These are phyloP conservation scores for Holothuria scabra DNA, from an alignment of 53 echinoderm and acorn worm genomes.

Conservation along the genomic window DNA sequence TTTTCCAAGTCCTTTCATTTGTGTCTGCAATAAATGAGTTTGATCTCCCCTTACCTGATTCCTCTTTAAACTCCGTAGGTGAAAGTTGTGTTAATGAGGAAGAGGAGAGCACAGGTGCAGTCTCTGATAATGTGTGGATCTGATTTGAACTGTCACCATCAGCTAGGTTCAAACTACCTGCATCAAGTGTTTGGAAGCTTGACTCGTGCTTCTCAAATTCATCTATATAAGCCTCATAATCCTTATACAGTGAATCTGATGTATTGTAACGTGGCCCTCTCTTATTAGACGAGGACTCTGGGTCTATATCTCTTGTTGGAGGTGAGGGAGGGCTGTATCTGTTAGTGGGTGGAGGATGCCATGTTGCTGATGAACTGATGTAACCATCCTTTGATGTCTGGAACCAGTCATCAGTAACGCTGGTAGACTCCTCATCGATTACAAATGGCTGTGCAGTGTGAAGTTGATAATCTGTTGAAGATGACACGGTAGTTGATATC, in stretches of 20 bases:
- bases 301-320: conserved; percentile 61
- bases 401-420: conserved; percentile 13
- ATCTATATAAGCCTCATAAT: background rate
- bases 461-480: conserved; percentile 16
- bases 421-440: conserved; percentile 16
- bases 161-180: too few relatives aligned
- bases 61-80: conserved; percentile 54
- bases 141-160: background rate
- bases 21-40: conserved; percentile 51
- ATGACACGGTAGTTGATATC: conserved; percentile 4
- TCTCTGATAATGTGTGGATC: background rate
- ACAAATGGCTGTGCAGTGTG: conserved; percentile 32
- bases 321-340: conserved; percentile 58
- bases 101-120: background rate
- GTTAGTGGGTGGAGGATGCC: conserved; percentile 3
- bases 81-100: conserved; percentile 20
- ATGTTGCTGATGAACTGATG: background rate
- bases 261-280: conserved; percentile 30
- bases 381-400: background rate
- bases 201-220: conserved; percentile 11
- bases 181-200: background rate
- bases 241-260: conserved; percentile 27
- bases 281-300: background rate
- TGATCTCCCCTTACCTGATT: conserved; percentile 35
- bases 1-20: conserved; percentile 76